Percentiles rank a stretch among this genome's conserved stretches.
Evolutionary conservation across 2,888 invertebrate genomes (phyloP).

Genomic region (Stratiomys singularior): DNA sequence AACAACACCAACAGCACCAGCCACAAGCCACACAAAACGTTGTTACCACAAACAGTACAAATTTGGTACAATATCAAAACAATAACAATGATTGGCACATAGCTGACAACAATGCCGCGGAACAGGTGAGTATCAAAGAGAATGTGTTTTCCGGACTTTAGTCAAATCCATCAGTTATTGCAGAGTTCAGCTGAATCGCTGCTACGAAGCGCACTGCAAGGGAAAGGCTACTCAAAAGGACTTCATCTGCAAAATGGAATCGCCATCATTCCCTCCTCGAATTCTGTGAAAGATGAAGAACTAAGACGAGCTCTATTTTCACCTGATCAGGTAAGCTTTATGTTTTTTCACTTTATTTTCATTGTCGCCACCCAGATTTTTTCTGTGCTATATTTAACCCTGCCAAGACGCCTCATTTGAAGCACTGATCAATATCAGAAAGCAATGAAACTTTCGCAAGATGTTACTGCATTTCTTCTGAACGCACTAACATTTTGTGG

Average conservation of each 20-base stretch:
- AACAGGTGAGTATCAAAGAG: constrained; percentile 56
- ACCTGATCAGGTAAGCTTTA: constrained; percentile 63
- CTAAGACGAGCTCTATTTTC: constrained; percentile 69
- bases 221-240: constrained; percentile 71
- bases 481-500: too few species aligned
- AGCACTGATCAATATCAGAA: too few species aligned
- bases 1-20: constrained; percentile 50
- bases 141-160: background rate
- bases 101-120: constrained; percentile 76
- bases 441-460: too few species aligned
- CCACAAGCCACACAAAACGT: constrained; percentile 58
- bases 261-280: constrained; percentile 59
- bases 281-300: constrained; percentile 70
- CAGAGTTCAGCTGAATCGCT: constrained; percentile 74
- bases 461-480: too few species aligned
- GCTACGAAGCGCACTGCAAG: constrained; percentile 83
- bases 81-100: constrained; percentile 87
- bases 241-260: constrained; percentile 64
- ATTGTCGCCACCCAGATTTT: too few species aligned
- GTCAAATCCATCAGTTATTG: constrained; percentile 51
- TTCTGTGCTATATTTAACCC: too few species aligned
- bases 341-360: background rate
- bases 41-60: constrained; percentile 60
- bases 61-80: constrained; percentile 71
- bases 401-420: too few species aligned